phyloP scores from a whole-genome alignment of 2,888 invertebrate genomes.

The Calameuta idolon region DNA sequence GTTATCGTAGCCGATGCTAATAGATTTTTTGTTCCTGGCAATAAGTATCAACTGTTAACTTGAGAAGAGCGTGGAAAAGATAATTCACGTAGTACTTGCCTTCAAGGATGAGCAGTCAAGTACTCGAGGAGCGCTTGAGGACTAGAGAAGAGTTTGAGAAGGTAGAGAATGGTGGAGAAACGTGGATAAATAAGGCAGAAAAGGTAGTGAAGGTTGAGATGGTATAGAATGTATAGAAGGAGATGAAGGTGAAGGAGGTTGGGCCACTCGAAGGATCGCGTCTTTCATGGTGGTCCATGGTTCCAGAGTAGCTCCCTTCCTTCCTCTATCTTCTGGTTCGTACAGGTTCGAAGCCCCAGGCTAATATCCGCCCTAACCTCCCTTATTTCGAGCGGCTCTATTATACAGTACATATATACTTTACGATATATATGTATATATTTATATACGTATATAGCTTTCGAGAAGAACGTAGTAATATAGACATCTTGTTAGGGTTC shows the following conservation, averaged over 20 bases:
- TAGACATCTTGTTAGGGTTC: slow-evolving; percentile 64
- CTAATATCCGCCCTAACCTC: slow-evolving; percentile 50
- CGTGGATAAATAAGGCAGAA: slow-evolving; percentile 19
- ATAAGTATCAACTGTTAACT: neutral
- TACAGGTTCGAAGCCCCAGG: slow-evolving; percentile 44
- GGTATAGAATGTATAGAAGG: slow-evolving; percentile 11
- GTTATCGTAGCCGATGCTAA: neutral
- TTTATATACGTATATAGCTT: slow-evolving; percentile 16
- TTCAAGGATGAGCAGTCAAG: neutral
- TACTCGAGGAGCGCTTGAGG: slow-evolving; percentile 11
- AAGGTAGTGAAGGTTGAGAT: slow-evolving; percentile 9
- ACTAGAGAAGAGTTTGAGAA: slow-evolving; percentile 22
- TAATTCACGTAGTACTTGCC: slow-evolving; percentile 30
- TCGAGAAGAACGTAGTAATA: slow-evolving; percentile 58
- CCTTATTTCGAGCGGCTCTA: slow-evolving; percentile 39
- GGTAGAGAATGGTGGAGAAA: slow-evolving; percentile 19
- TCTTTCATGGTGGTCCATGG: slow-evolving; percentile 62
- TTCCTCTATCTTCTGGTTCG: slow-evolving; percentile 47
- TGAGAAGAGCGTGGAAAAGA: slow-evolving; percentile 24
- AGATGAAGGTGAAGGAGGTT: slow-evolving; percentile 38
- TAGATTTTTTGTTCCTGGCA: neutral
- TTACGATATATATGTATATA: neutral
- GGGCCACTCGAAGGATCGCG: slow-evolving; percentile 46
- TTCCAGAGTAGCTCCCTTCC: slow-evolving; percentile 50
- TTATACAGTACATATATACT: neutral